Conservation (phyloP, 2,888 invertebrate species). For the Elgonia sp. region DNA sequence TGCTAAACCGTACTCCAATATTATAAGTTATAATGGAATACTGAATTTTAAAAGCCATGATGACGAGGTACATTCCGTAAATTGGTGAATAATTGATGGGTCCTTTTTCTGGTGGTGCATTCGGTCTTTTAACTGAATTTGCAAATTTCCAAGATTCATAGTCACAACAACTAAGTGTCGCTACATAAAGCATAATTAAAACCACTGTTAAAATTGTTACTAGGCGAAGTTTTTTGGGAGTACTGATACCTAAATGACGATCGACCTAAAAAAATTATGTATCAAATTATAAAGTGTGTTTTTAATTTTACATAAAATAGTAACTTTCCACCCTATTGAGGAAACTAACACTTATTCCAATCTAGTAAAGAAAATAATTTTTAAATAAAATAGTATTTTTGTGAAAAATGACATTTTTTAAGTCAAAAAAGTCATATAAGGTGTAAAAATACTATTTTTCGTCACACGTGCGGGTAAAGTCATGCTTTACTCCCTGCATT, state of each 20-base stretch:
- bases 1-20: conserved; percentile 88
- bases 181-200: conserved; percentile 78
- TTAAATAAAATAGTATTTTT: too few relatives aligned
- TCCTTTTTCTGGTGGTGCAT: conserved; percentile 80
- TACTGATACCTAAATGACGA: conserved; percentile 43
- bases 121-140: conserved; percentile 72
- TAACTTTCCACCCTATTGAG: too few relatives aligned
- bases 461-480: too few relatives aligned
- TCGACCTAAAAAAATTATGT: conserved; percentile 54
- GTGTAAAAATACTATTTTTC: too few relatives aligned
- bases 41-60: conserved; percentile 89
- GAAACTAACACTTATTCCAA: too few relatives aligned
- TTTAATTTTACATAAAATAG: too few relatives aligned
- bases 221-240: conserved; percentile 80
- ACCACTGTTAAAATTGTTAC: conserved; percentile 80
- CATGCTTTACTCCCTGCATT: too few relatives aligned
- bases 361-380: too few relatives aligned
- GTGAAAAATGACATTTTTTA: too few relatives aligned
- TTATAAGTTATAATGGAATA: conserved; percentile 89
- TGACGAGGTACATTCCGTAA: conserved; percentile 89
- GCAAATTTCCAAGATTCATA: conserved; percentile 80
- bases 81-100: conserved; percentile 88
- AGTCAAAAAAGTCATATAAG: too few relatives aligned
- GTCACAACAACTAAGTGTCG: conserved; percentile 81
- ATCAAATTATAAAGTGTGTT: not conserved